Percentiles rank a stretch among this genome's conserved stretches.
These are phyloP conservation scores for Phorcus lineatus DNA, from an alignment of 2,888 invertebrate genomes.

Conservation along the genomic window DNA sequence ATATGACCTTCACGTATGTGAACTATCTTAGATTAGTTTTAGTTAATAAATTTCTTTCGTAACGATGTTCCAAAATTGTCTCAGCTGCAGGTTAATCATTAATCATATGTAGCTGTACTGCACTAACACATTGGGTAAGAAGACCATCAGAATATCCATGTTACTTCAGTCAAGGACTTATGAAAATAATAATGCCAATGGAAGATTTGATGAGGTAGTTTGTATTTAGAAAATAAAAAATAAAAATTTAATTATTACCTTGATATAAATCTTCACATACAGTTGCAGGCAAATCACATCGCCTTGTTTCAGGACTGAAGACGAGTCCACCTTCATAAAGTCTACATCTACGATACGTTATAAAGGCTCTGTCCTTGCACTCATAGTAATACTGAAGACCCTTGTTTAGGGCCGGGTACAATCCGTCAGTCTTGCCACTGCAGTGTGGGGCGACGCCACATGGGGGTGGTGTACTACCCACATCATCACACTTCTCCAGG, in stretches of 20 bases:
- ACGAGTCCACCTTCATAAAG: constrained; percentile 27
- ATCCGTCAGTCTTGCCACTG: constrained; percentile 27
- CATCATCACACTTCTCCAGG: constrained; percentile 29
- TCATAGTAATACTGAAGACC: constrained; percentile 31
- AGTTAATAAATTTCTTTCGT: too few species aligned
- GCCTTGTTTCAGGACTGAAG: constrained; percentile 24
- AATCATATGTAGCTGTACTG: too few species aligned
- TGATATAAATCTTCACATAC: constrained; percentile 27
- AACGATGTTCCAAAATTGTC: too few species aligned
- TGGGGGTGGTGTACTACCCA: constrained; percentile 24
- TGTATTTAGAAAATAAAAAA: too few species aligned
- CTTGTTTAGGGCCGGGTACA: constrained; percentile 32
- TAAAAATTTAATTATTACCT: neutral
- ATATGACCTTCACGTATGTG: too few species aligned
- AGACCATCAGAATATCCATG: too few species aligned
- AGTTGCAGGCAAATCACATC: constrained; percentile 27
- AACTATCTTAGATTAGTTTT: too few species aligned
- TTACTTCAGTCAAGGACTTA: too few species aligned
- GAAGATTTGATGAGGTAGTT: too few species aligned
- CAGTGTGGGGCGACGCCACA: constrained; percentile 33
- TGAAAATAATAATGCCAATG: too few species aligned
- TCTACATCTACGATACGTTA: constrained; percentile 27
- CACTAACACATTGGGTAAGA: too few species aligned
- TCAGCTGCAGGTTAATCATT: too few species aligned
- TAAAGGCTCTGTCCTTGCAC: constrained; percentile 28